phyloP scores from a whole-genome alignment of 2,113 vertebrate genomes.

The Bos javanicus region DNA sequence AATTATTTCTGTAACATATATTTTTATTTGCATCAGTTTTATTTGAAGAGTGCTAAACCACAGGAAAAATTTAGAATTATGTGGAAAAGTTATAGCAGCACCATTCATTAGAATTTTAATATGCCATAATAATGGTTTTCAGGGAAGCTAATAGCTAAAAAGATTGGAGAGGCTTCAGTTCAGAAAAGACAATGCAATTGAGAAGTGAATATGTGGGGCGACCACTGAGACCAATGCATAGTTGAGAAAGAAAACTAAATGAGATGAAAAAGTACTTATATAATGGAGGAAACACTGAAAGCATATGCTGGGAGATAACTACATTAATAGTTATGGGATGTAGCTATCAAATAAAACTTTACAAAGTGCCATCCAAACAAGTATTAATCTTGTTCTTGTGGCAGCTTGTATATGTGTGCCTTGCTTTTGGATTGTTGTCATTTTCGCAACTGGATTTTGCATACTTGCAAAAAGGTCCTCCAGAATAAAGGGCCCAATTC shows the following conservation, averaged over 20 bases:
- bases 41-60: neutral
- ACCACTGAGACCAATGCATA: neutral
- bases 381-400: neutral
- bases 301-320: neutral
- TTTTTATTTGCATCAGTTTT: slow-evolving; percentile 38
- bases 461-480: neutral
- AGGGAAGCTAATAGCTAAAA: slow-evolving; percentile 18
- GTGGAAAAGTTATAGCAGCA: neutral
- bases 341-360: slow-evolving; percentile 1
- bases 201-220: neutral
- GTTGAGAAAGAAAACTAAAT: slow-evolving; percentile 41
- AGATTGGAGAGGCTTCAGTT: neutral
- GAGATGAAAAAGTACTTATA: neutral
- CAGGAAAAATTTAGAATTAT: slow-evolving; percentile 10
- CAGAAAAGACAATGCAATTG: neutral
- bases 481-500: neutral
- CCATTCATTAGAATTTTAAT: slow-evolving; percentile 9
- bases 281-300: slow-evolving; percentile 15
- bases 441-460: neutral
- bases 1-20: neutral
- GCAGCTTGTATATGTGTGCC: neutral
- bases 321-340: neutral
- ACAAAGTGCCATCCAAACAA: neutral
- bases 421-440: slow-evolving; percentile 14
- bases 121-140: neutral